A percentile compares a stretch with the other conserved stretches of the same genome.
Conservation (phyloP, 2,888 invertebrate genomes). For the Meganola albula region DNA sequence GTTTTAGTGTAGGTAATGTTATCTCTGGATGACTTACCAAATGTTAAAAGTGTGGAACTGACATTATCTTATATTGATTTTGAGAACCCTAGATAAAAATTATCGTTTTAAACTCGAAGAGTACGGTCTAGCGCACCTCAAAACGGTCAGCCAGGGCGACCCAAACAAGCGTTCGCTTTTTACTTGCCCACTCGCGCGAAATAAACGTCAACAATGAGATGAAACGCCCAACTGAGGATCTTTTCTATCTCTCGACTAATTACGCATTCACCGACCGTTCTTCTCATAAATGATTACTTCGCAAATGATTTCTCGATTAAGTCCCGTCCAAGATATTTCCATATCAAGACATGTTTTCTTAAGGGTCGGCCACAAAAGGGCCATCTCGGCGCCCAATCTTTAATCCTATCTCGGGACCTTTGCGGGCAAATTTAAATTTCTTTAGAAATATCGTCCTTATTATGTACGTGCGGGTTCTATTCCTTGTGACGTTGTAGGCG, state of each 20-base stretch:
- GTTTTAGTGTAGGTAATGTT: no score
- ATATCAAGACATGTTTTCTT: slow-evolving; percentile 79
- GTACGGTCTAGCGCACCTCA: slow-evolving; percentile 58
- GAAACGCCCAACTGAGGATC: slow-evolving; percentile 31
- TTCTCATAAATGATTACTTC: slow-evolving; percentile 66
- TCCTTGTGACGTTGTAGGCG: slow-evolving; percentile 71
- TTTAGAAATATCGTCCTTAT: slow-evolving; percentile 78
- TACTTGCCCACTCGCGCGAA: slow-evolving; percentile 57
- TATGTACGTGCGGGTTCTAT: slow-evolving; percentile 77
- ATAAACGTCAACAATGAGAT: slow-evolving; percentile 55
- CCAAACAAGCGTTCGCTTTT: slow-evolving; percentile 54
- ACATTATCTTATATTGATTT: slow-evolving; percentile 47
- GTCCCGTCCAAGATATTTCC: slow-evolving; percentile 72
- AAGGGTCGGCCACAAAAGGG: slow-evolving; percentile 77
- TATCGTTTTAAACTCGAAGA: slow-evolving; percentile 62
- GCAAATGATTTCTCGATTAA: slow-evolving; percentile 73
- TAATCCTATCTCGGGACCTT: slow-evolving; percentile 78
- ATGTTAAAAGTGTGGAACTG: no score
- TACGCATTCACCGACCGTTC: slow-evolving; percentile 63
- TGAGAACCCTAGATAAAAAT: slow-evolving; percentile 50
- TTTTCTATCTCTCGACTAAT: slow-evolving; percentile 53
- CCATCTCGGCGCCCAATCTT: slow-evolving; percentile 76
- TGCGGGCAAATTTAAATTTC: slow-evolving; percentile 78
- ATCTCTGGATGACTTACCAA: no score
- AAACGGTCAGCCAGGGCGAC: slow-evolving; percentile 55